Evolutionary conservation across 2,113 vertebrate species (phyloP), one percentile per base, ranked within the genome.

Genomic region (Cinclus cinclus): DNA sequence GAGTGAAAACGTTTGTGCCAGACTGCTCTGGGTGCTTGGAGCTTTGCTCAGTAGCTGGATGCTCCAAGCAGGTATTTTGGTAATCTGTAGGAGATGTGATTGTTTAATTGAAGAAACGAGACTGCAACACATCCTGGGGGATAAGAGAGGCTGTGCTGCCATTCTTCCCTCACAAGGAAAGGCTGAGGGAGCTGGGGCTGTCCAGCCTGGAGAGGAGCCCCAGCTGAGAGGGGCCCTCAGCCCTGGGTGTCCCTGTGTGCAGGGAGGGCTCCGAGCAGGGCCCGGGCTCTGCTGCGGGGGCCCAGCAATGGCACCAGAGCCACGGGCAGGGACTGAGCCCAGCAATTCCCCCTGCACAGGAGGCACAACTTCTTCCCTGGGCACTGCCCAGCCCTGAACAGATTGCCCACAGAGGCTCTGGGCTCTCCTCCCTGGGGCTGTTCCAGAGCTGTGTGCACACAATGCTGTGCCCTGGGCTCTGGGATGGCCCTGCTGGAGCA

Each of bases 101-200:
- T 70, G 47, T 42, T 92, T 80, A 35, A 25, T 21, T 35, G 63
- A 47, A n/a, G 65, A 9, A 64, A 74, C 0, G 7, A 49, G 73
- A 55, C 22, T 25, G 9, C n/a, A 9, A 3, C 42, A 49, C 63
- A 10, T 35, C 0, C 3, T 37, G 30, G 1, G 82, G 30, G 53
- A 23, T 20, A 37, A 47, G 69, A 46, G 52, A 62, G 50, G 21
- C 21, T 47, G 44, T 56, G 16, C 46, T 85, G 25, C 42, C 80
- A 7, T 41, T 28, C 3, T 0, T 24, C 1, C 8, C 16, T 39
- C 21, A 14, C 18, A 5, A 20, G 68, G 22, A 15, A 15, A 37
- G 68, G 77, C 76, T 59, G 86, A 59, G 86, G 86, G 86, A 65
- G 68, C 86, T 4, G 76, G 59, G 68, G 52, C 86, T 80, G 50